Evolutionary conservation across 2,113 vertebrate species (phyloP).

Genomic region (Tragelaphus buxtoni): DNA sequence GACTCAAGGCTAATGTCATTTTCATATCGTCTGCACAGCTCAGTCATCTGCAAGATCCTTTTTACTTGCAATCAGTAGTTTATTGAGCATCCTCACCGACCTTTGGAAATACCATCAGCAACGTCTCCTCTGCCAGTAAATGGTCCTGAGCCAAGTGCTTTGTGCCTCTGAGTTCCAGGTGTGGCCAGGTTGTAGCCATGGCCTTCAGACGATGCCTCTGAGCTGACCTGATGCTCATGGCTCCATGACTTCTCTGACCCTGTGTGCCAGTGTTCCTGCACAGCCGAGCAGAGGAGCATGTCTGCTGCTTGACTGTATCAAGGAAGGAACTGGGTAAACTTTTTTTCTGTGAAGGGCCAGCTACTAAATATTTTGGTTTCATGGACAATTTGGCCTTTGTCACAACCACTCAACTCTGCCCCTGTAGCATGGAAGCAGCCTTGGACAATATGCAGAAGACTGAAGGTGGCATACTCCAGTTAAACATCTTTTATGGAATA

Average conservation of each 20-base stretch:
- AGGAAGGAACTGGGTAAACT: background rate
- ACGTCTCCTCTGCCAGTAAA: background rate
- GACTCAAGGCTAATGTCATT: constrained; percentile 35
- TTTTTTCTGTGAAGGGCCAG: background rate
- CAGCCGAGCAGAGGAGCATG: background rate
- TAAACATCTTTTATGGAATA: background rate
- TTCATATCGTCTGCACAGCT: background rate
- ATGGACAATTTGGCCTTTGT: background rate
- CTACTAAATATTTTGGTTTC: background rate
- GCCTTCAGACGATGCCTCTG: background rate
- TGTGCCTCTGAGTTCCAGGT: background rate
- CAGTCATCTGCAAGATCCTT: background rate
- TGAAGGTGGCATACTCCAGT: background rate
- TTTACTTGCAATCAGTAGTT: background rate
- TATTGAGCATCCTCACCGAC: background rate
- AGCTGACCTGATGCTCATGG: background rate
- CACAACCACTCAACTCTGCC: background rate
- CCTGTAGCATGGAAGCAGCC: background rate
- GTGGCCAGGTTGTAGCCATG: background rate
- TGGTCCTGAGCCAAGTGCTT: background rate
- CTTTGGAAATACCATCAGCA: background rate
- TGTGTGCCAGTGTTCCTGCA: background rate
- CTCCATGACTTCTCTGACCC: background rate
- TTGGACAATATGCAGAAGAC: no score
- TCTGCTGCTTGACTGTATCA: background rate